Conservation (phyloP, 2,113 vertebrate genomes). For the Hystrix cristata region DNA sequence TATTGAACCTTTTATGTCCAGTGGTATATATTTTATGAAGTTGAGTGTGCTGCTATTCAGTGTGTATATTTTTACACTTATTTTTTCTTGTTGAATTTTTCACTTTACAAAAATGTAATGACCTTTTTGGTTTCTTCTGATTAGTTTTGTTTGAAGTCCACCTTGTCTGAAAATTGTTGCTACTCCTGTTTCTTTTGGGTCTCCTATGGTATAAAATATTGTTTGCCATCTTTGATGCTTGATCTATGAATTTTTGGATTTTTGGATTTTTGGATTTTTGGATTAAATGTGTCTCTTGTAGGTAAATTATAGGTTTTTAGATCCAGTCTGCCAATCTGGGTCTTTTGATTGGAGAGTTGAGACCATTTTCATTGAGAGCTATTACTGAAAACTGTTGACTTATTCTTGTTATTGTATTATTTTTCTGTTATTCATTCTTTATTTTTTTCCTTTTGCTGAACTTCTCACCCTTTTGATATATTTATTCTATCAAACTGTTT, state of each 20-base stretch:
- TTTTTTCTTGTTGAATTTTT: neutral
- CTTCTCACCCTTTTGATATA: neutral
- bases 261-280: neutral
- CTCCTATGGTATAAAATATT: neutral
- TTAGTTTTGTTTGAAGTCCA: neutral
- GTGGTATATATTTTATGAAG: neutral
- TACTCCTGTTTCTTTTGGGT: neutral
- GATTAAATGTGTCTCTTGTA: neutral
- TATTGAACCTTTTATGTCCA: neutral
- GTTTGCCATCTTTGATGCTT: neutral
- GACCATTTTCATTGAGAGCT: neutral
- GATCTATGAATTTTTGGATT: neutral
- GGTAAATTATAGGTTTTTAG: neutral
- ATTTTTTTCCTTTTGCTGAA: neutral
- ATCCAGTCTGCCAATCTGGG: neutral
- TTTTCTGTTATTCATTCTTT: neutral
- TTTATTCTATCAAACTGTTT: neutral
- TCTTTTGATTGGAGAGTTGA: neutral
- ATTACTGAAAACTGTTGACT: neutral
- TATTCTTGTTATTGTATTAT: neutral
- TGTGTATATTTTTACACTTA: neutral
- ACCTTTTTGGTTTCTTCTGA: neutral
- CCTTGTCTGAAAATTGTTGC: neutral
- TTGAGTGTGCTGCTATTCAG: neutral
- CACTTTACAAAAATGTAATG: neutral